Evolutionary conservation across 1,140 invertebrate genomes (phyloP), one percentile per base, ranked within the genome.

Genomic region (Lasaia peninsularis): DNA sequence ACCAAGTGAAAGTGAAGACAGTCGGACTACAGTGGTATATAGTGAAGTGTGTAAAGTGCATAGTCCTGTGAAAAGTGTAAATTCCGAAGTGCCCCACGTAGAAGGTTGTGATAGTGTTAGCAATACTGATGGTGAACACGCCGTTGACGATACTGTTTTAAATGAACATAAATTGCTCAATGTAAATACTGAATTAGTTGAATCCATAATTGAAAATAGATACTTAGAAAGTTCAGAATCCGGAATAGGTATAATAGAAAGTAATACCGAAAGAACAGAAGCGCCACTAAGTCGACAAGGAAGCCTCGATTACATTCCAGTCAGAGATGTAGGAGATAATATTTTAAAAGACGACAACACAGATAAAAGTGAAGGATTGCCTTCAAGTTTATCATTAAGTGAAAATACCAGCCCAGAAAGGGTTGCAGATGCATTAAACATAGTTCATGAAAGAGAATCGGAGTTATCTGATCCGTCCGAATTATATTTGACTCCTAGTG

Each of bases 401-500:
- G 86, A 89, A 66, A 89, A 87, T 1, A 78, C 86, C 2, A 90
- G 89, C 61, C 89, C 89, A 1, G 87, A 89, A 53, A 71, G 86
- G 56, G 73, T 84, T 33, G 77, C 82, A 21, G 88, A 89, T 54
- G 69, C 54, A 37, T 65, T 84, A 44, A 83, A 82, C 40, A 67
- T 83, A 0, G 60, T 73, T 11, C 72, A 74, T 31, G 73, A 85
- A 62, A 78, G 87, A 48, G 89, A 89, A 71, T 87, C 86, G 33
- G 88, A 90, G 68, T 56, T 89, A 11, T 90, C 88, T 20, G 92
- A 92, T 71, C 92, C 88, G 61, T 92, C 92, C 37, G 92, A 92
- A 63, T 86, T 91, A 32, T 92, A 92, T 70, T 74, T 92, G 52
- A 92, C 91, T 54, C 91, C 92, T 9, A 92, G 91, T 48, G 92